Evolutionary conservation across 92 coral and sea anemone species (phyloP), one percentile per base, ranked within the genome.

Genomic region (Parazoanthus swiftii): DNA sequence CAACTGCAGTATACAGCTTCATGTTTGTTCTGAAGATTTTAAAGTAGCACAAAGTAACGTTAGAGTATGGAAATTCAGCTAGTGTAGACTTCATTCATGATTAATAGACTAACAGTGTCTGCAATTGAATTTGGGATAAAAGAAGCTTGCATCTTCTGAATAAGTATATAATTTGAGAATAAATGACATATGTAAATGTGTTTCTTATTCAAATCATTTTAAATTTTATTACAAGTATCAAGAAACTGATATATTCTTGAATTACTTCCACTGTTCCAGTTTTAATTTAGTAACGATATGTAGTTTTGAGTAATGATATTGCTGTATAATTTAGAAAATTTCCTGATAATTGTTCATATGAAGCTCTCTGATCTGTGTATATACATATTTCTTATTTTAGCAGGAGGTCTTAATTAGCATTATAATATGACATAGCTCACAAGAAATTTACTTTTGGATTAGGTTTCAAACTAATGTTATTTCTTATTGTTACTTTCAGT

Each of bases 21-120:
- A 25, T 18, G 42, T 29, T 54, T 58, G 37, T 80, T 33, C 16
- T 21, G 38, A 80, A 48, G 71, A 84, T 70, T 84, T 84, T 37
- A 23, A 21, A 70, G 11, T 29, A 0, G 3, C 16, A 4, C 21
- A 10, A 35, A 50, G 79, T 39, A 84, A 44, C 59, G 79, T 84
- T 84, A 84, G 79, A 71, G 87, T 84, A 84, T 84, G 87, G 79
- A 70, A 84, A 84, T 84, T 84, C 66, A 48, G 39, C 79, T 46
- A 71, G 46, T 33, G 66, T 21, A 71, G 43, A 48, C 87, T 68
- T 84, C 87, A 84, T 84, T 84, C 77, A 84, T 84, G 78, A 84
- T 84, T 84, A 84, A 84, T 84, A 51, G 79, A 21, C 79, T 84
- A 20, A n/a, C 77, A 37, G 63, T 70, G 66, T 73, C 46, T 71